A percentile compares a stretch with the other conserved stretches of the same genome.
Evolutionary conservation across 1,140 invertebrate genomes (phyloP).

Genomic region (Scaptomyza pallida): DNA sequence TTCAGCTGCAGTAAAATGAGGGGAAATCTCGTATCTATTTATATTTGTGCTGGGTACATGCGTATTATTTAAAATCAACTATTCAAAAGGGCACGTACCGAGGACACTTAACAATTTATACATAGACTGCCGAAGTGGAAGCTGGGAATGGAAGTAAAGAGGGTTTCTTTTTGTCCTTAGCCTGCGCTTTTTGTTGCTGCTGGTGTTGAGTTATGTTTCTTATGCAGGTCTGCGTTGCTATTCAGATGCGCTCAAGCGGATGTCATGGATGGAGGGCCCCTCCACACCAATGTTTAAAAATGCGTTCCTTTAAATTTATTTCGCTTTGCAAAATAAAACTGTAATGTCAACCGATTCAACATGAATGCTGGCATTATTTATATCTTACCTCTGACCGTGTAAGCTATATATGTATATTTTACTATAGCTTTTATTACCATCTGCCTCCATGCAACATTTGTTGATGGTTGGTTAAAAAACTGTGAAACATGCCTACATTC

Average conservation of each 20-base stretch:
- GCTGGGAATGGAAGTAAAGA: not conserved
- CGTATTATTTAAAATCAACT: constrained; percentile 5
- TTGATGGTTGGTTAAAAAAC: too few species aligned
- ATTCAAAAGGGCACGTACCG: not conserved
- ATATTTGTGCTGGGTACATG: not conserved
- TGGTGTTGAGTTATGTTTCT: constrained; percentile 73
- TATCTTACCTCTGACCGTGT: constrained; percentile 13
- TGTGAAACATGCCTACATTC: too few species aligned
- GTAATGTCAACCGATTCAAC: constrained; percentile 55
- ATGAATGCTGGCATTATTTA: constrained; percentile 30
- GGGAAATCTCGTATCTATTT: constrained; percentile 26
- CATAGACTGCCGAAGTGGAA: constrained; percentile 14
- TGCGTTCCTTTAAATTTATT: constrained; percentile 42
- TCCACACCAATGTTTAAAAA: not conserved
- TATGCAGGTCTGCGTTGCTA: constrained; percentile 29
- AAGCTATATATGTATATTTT: too few species aligned
- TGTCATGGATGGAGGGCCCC: too few species aligned
- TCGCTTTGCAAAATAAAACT: constrained; percentile 71
- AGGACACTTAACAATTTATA: constrained; percentile 28
- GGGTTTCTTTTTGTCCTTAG: constrained; percentile 26
- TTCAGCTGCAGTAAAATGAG: constrained; percentile 61
- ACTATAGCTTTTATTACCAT: too few species aligned
- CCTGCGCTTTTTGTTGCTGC: constrained; percentile 57
- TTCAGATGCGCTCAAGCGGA: constrained; percentile 68
- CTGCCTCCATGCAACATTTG: too few species aligned